phyloP scores from a whole-genome alignment of 2,797 vertebrate species.

The Myotis findleyi region DNA sequence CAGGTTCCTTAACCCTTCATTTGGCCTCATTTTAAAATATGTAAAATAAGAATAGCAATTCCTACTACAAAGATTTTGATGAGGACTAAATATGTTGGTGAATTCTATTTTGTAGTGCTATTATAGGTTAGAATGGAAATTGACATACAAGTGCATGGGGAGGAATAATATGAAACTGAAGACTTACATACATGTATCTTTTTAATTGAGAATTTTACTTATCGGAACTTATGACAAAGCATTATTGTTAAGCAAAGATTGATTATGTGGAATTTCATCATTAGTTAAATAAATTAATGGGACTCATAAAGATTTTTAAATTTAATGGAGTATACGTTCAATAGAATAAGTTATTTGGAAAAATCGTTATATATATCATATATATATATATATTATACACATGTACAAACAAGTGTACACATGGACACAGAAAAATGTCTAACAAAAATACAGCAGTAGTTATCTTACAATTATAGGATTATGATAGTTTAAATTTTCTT shows the following conservation, averaged over 20 bases:
- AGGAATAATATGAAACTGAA: background rate
- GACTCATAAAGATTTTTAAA: constrained; percentile 3
- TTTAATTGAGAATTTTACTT: constrained; percentile 1
- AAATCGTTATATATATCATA: background rate
- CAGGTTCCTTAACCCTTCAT: background rate
- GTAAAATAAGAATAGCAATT: constrained; percentile 26
- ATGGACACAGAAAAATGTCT: background rate
- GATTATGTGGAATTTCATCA: background rate
- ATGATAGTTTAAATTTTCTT: background rate
- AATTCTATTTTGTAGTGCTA: background rate
- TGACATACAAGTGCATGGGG: background rate
- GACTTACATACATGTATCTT: background rate
- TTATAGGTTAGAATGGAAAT: background rate
- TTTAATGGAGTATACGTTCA: background rate
- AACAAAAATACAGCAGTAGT: background rate
- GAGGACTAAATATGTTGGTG: background rate
- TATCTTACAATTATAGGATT: constrained; percentile 9
- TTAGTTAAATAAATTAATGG: background rate
- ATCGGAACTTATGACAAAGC: background rate
- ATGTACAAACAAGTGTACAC: background rate
- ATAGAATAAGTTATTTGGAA: background rate
- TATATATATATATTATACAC: background rate
- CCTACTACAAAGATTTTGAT: background rate
- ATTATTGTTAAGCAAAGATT: constrained; percentile 41
- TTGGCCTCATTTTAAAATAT: constrained; percentile 30